Evolutionary conservation across 2,888 invertebrate genomes (phyloP), one percentile per base, ranked within the genome.

Genomic region (Cremastinae sp.): DNA sequence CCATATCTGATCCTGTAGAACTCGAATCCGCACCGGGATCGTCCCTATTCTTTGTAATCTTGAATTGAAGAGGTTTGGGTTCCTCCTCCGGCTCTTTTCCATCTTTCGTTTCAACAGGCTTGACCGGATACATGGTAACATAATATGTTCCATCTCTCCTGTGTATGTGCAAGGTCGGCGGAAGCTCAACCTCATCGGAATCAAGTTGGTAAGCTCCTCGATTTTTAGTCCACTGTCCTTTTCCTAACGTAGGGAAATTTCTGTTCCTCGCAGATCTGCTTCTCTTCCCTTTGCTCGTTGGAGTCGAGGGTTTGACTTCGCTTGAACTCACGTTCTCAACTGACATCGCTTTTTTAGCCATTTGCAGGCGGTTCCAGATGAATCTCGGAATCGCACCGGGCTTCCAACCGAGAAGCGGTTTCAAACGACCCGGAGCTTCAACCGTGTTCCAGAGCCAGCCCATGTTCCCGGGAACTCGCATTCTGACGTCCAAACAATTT

Each of bases 101-200:
- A 0, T 74, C 22, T 7, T 78, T 58, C 1, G 74, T 53, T 55
- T 74, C 77, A 18, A 78, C 74, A 10, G 74, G 51, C 28, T 79
- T 81, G 10, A 85, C 75, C 5, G 85, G 85, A 74, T 82, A 81
- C 80, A 87, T 84, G 0, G 86, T 85, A 3, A 87, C 79, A 64
- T 83, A 85, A 68, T 86, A 86, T 41, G 80, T 82, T 37, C 86
- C 86, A 55, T 84, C 81, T 53, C 83, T 83, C 18, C 84, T 73
- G 22, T 85, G 85, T n/a, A 87, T 79, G 53, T 86, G 86, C 49
- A 86, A 75, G 5, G 84, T 79, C 1, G 86, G 85, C 28, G 82
- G 81, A 0, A 80, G 35, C 56, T 82, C 81, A 4, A 78, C 65
- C 43, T 82, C 80, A n/a, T 79, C 69, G 1, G 76, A 71, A 45